A percentile compares a stretch with the other conserved stretches of the same genome.
Evolutionary conservation across 2,113 vertebrate genomes (phyloP).

Genomic region (Bucco capensis): DNA sequence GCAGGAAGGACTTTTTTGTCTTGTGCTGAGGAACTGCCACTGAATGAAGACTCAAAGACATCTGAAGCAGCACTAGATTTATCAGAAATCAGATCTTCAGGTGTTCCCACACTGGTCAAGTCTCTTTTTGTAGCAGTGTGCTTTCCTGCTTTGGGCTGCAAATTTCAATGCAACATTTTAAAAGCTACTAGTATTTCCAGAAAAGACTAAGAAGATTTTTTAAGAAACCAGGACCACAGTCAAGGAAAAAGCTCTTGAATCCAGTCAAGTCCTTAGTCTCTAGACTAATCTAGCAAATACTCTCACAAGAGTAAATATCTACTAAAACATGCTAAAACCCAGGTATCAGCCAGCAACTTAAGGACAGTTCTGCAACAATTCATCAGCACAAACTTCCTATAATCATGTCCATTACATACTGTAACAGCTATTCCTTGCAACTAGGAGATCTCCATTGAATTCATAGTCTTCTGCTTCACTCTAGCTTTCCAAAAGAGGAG

Average conservation of each 20-base stretch:
- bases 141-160: constrained; percentile 59
- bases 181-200: neutral
- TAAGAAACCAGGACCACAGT: neutral
- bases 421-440: neutral
- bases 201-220: neutral
- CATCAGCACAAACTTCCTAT: neutral
- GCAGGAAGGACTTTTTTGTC: constrained; percentile 65
- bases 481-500: neutral
- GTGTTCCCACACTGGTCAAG: constrained; percentile 53
- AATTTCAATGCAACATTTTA: neutral
- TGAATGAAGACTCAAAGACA: constrained; percentile 67
- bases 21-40: constrained; percentile 53
- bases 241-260: neutral
- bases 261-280: neutral
- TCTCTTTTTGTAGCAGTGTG: constrained; percentile 20
- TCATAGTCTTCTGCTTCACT: neutral
- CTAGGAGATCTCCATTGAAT: neutral
- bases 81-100: constrained; percentile 72
- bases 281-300: neutral
- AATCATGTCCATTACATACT: neutral
- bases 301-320: no score
- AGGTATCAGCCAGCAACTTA: neutral
- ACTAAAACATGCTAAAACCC: neutral
- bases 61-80: constrained; percentile 70
- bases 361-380: neutral